Base-by-base conservation (phyloP, 23 tunicate species). In the Corella eumyota region DNA sequence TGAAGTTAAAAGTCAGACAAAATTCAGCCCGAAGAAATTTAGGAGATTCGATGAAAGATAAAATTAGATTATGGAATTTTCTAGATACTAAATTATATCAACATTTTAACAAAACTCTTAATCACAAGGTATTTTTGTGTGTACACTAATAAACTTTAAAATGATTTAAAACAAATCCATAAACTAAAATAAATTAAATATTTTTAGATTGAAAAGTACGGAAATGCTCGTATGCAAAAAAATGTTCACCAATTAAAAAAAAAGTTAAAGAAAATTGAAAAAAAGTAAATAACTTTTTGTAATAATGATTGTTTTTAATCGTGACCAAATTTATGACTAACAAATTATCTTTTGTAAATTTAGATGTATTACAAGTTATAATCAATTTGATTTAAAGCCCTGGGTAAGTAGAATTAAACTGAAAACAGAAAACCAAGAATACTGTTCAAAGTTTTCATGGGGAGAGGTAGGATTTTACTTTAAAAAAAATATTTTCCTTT, bases 381-480 rank as follows among this genome's bases (percentile, higher is more conserved):
- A 86, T 38, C 58, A 70, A 33, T 35, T 33, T 4, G 56, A 86
- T 19, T 13, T 72, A 26, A 75, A 83, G 24, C 86, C 87, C 7
- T 83, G 99, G 93, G 55, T 92, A 25, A 86, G 99, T 54, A 66
- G 93, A 34, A 92, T 92, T 4, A 70, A 81, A 40, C 36, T 92
- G 34, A 72, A 68, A 20, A 47, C 57, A n/a, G 58, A 83, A 34
- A 50, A 81, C 0, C 93, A 72, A 30, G 77, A 83, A 32, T 38
- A 68, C 34, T 92, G 99, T 54, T 62, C 73, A 7, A 77, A 78
- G 35, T 32, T 92, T 50, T 75, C 93, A 19, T 92, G 99, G 99
- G 99, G 99, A 47, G 99, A 92, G 67, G 99, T 83, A 60, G 48
- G n/a, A n/a, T n/a, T n/a, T n/a, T n/a, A n/a, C n/a, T n/a, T n/a